Evolutionary conservation across 2,888 invertebrate genomes (phyloP).

Genomic region (Ornithoptera priamus): DNA sequence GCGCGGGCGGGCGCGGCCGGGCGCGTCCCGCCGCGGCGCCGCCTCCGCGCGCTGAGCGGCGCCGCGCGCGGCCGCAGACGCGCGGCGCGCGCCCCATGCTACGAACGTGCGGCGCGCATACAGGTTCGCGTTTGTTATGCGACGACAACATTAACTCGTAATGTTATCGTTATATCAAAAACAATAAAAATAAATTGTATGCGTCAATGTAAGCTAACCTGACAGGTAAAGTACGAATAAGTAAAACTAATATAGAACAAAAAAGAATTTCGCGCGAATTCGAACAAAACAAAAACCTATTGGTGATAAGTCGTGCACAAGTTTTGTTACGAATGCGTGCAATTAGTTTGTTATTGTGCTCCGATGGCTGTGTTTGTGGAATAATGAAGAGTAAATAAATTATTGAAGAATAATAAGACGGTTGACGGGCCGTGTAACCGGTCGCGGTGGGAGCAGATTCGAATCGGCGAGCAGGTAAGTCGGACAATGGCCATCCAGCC

Average conservation of each 20-base stretch:
- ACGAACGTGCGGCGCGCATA: conserved; percentile 61
- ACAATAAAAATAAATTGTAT: conserved; percentile 19
- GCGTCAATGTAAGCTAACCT: conserved; percentile 22
- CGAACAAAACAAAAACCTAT: conserved; percentile 20
- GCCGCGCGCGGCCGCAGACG: conserved; percentile 58
- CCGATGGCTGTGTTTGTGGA: conserved; percentile 54
- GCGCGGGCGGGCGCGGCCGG: conserved; percentile 39
- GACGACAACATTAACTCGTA: conserved; percentile 7
- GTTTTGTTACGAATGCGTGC: conserved; percentile 25
- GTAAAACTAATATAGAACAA: conserved; percentile 6
- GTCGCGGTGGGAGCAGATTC: conserved; percentile 58
- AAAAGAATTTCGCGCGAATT: conserved; percentile 24
- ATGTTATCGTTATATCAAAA: neutral
- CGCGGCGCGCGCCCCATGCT: conserved; percentile 59
- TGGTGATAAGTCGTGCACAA: conserved; percentile 29
- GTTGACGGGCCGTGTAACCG: conserved; percentile 58
- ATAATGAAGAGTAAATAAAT: conserved; percentile 61
- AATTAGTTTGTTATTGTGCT: conserved; percentile 43
- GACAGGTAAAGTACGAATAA: conserved; percentile 28
- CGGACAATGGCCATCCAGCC: conserved; percentile 70
- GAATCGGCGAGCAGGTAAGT: conserved; percentile 70
- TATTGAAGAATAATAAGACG: conserved; percentile 62
- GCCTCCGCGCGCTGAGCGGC: conserved; percentile 51
- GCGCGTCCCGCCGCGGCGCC: conserved; percentile 53
- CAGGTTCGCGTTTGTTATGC: conserved; percentile 38